A percentile compares a stretch with the other conserved stretches of the same genome.
phyloP scores from a whole-genome alignment of 2,888 invertebrate species.

The Limnephilus auricula region DNA sequence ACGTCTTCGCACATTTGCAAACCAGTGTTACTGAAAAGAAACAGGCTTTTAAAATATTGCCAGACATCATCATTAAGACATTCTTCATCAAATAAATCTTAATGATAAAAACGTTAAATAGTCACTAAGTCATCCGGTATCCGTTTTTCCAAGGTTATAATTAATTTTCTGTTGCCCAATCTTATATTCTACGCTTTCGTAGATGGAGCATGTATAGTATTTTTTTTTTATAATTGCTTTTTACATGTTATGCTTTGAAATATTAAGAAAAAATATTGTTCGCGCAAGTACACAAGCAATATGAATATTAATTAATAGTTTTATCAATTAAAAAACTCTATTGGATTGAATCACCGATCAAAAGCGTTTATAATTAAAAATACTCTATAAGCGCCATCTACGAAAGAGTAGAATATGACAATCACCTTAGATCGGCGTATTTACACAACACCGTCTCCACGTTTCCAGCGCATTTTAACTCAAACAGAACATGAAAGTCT shows the following conservation, averaged over 20 bases:
- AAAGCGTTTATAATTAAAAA: too few species aligned
- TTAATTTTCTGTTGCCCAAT: not conserved
- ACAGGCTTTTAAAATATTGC: not conserved
- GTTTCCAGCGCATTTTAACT: slow-evolving; percentile 52
- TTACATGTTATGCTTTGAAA: too few species aligned
- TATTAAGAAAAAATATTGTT: too few species aligned
- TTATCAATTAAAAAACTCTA: too few species aligned
- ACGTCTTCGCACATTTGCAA: not conserved
- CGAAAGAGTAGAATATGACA: too few species aligned
- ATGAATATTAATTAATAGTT: too few species aligned
- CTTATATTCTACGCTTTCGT: too few species aligned
- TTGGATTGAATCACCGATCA: too few species aligned
- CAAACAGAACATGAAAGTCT: slow-evolving; percentile 53
- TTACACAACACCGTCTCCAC: slow-evolving; percentile 46
- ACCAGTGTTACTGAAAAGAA: not conserved
- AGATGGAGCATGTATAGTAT: too few species aligned
- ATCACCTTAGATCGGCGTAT: not conserved
- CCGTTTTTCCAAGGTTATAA: not conserved
- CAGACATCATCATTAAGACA: not conserved
- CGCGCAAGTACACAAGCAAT: too few species aligned
- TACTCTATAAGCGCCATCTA: too few species aligned
- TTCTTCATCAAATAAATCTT: not conserved
- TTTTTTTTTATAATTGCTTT: too few species aligned
- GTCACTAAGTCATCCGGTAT: not conserved
- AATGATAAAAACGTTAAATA: not conserved